These are phyloP conservation scores for Nestor notabilis DNA, from an alignment of 2,113 vertebrate species.

Conservation along the genomic window DNA sequence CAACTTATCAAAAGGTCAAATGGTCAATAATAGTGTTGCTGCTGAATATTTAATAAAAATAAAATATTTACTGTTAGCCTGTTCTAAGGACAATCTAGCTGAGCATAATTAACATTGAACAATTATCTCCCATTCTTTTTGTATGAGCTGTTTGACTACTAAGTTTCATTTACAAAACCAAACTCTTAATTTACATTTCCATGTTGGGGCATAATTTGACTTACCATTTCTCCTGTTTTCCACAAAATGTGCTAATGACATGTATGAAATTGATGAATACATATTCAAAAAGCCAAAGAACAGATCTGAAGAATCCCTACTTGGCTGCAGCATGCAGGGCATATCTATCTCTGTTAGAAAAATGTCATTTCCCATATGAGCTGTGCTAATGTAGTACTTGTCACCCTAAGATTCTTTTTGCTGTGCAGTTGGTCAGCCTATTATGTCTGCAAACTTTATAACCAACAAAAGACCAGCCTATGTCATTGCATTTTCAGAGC, in stretches of 20 bases:
- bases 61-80: neutral
- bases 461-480: neutral
- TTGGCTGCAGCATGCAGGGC: neutral
- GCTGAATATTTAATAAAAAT: neutral
- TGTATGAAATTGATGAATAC: conserved; percentile 38
- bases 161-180: neutral
- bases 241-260: conserved; percentile 45
- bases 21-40: neutral
- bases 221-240: conserved; percentile 43
- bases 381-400: conserved; percentile 36
- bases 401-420: neutral
- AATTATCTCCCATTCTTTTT: neutral
- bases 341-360: conserved; percentile 15
- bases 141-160: neutral
- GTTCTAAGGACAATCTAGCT: neutral
- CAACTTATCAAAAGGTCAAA: neutral
- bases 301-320: neutral
- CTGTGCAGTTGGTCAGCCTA: conserved; percentile 34
- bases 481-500: conserved; percentile 19
- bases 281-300: conserved; percentile 26
- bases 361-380: conserved; percentile 49
- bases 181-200: conserved; percentile 21
- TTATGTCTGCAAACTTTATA: neutral
- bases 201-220: conserved; percentile 29
- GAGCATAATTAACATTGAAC: neutral